These are phyloP conservation scores for Amblyjoppa fuscipennis DNA, from an alignment of 2,888 invertebrate genomes.

Conservation along the genomic window DNA sequence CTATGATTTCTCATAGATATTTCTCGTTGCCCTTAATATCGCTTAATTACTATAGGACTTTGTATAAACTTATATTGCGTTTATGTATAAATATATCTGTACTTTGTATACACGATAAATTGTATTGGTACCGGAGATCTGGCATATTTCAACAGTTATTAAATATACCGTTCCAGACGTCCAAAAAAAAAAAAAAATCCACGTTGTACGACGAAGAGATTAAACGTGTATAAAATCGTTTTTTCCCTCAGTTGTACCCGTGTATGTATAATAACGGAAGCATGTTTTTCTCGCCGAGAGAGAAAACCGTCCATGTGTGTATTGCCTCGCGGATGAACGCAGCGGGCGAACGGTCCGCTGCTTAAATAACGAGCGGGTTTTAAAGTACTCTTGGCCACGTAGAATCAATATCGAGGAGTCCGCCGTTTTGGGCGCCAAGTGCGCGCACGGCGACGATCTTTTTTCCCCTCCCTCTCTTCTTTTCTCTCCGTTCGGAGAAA, in stretches of 20 bases:
- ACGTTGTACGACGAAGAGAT: constrained; percentile 8
- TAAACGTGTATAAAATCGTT: constrained; percentile 13
- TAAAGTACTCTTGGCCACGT: constrained; percentile 71
- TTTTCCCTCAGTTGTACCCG: constrained; percentile 28
- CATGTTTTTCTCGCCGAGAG: constrained; percentile 80
- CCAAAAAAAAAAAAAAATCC: constrained; percentile 1
- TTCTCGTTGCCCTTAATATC: constrained; percentile 55
- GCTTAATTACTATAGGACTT: constrained; percentile 67
- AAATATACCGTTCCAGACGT: constrained; percentile 77
- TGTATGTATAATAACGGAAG: constrained; percentile 74
- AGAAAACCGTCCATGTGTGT: constrained; percentile 77
- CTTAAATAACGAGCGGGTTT: constrained; percentile 45
- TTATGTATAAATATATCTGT: constrained; percentile 69
- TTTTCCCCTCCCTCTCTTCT: constrained; percentile 18
- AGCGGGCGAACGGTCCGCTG: background rate
- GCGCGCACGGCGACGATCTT: constrained; percentile 28
- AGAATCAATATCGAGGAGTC: constrained; percentile 58
- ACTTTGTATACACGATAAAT: constrained; percentile 68
- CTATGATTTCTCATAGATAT: constrained; percentile 55
- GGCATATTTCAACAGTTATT: constrained; percentile 79
- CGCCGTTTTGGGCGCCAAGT: constrained; percentile 18
- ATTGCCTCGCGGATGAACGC: constrained; percentile 21
- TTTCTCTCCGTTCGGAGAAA: constrained; percentile 2
- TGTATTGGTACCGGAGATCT: constrained; percentile 72
- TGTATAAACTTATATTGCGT: constrained; percentile 69